phyloP scores from a whole-genome alignment of 2,888 invertebrate genomes.

The Anodontia alba region DNA sequence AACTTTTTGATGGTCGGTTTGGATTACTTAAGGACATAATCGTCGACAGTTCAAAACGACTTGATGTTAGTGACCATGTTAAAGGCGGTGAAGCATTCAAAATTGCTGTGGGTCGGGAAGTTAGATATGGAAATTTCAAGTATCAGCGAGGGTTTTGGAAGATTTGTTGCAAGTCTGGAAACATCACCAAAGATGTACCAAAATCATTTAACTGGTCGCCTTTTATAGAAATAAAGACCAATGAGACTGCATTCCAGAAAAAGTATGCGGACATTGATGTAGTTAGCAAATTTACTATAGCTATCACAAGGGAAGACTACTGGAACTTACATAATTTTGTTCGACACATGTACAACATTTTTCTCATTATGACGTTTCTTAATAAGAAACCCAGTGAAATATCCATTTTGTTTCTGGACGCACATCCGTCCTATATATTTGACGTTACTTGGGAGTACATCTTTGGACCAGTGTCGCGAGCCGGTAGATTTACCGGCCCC shows the following conservation, averaged over 20 bases:
- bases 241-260: no score
- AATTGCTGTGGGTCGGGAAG: slow-evolving; percentile 46
- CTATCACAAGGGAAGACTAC: slow-evolving; percentile 64
- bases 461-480: slow-evolving; percentile 65
- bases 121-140: slow-evolving; percentile 44
- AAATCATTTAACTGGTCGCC: not conserved
- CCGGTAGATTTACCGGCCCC: slow-evolving; percentile 58
- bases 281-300: slow-evolving; percentile 40
- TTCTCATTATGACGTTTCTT: slow-evolving; percentile 55
- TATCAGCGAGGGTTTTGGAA: slow-evolving; percentile 52
- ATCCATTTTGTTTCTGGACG: slow-evolving; percentile 74
- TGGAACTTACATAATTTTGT: slow-evolving; percentile 68
- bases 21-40: slow-evolving; percentile 34
- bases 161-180: slow-evolving; percentile 33
- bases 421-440: slow-evolving; percentile 72
- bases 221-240: no score
- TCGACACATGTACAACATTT: slow-evolving; percentile 64
- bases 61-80: slow-evolving; percentile 1
- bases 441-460: slow-evolving; percentile 72
- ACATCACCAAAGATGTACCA: no score
- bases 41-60: slow-evolving; percentile 26
- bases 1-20: slow-evolving; percentile 27
- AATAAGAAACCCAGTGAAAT: slow-evolving; percentile 55
- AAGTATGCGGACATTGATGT: not conserved
- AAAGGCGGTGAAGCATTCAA: slow-evolving; percentile 59